phyloP scores from a whole-genome alignment of 2,888 invertebrate species.

The Xestobium rufovillosum region DNA sequence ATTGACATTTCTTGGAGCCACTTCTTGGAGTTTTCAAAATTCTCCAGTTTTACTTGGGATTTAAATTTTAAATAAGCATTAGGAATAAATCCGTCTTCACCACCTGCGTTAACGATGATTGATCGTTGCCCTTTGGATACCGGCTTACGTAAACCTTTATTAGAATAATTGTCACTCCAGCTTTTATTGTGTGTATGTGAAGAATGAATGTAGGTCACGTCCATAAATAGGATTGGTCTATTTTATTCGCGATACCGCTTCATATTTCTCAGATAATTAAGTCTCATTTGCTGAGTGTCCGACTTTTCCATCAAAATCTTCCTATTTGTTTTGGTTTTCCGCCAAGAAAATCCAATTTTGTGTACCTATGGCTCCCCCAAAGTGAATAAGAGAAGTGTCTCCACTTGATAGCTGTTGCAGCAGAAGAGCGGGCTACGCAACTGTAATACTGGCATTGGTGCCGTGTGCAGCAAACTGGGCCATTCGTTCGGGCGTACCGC shows the following conservation, averaged over 20 bases:
- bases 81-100: neutral
- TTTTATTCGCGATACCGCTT: neutral
- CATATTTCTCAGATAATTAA: neutral
- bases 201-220: constrained; percentile 1
- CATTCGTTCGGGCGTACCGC: no score
- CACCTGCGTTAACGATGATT: neutral
- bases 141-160: neutral
- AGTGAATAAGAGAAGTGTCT: no score
- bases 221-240: neutral
- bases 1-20: neutral
- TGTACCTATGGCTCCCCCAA: no score
- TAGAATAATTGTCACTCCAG: neutral
- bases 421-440: no score
- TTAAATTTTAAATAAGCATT: neutral
- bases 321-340: constrained; percentile 11
- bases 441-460: no score
- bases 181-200: neutral
- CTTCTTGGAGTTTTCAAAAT: neutral
- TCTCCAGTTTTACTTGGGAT: constrained; percentile 3
- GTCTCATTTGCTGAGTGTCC: neutral
- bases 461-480: no score
- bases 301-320: constrained; percentile 12
- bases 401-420: no score
- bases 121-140: constrained; percentile 1
- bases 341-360: constrained; percentile 10